A percentile compares a stretch with the other conserved stretches of the same genome.
Conservation (phyloP, 2,888 invertebrate species). For the Drosophila phalerata region DNA sequence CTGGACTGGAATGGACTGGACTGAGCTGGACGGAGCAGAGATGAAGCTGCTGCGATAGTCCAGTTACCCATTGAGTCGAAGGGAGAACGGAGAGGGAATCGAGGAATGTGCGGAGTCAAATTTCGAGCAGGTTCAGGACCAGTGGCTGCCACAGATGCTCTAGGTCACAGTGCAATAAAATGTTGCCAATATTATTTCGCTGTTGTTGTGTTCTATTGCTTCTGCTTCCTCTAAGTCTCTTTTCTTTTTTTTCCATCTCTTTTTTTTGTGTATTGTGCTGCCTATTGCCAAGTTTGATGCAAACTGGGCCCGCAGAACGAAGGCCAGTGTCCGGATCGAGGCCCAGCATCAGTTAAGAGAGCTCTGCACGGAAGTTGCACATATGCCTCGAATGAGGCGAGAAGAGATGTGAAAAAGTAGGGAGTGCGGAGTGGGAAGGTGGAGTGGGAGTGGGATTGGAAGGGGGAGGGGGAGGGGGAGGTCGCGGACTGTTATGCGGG, state of each 20-base stretch:
- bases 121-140: slow-evolving; percentile 65
- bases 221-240: slow-evolving; percentile 15
- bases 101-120: slow-evolving; percentile 68
- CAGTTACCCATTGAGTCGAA: slow-evolving; percentile 9
- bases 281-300: slow-evolving; percentile 82
- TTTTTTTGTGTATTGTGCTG: slow-evolving; percentile 35
- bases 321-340: slow-evolving; percentile 31
- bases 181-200: slow-evolving; percentile 81
- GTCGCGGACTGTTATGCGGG: slow-evolving; percentile 68
- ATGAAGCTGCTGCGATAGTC: slow-evolving; percentile 64
- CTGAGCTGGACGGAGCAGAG: slow-evolving; percentile 31
- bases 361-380: slow-evolving; percentile 77
- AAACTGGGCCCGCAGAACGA: slow-evolving; percentile 56
- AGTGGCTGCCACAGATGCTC: slow-evolving; percentile 64
- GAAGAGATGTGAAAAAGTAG: background rate
- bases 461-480: slow-evolving; percentile 11
- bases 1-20: slow-evolving; percentile 16
- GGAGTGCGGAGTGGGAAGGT: background rate
- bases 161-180: slow-evolving; percentile 82
- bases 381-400: slow-evolving; percentile 62
- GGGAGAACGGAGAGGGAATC: background rate
- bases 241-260: slow-evolving; percentile 16
- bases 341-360: slow-evolving; percentile 81
- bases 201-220: slow-evolving; percentile 68
- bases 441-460: slow-evolving; percentile 13